Base-by-base conservation (phyloP, 1,140 invertebrate genomes). In the Galendromus occidentalis region DNA sequence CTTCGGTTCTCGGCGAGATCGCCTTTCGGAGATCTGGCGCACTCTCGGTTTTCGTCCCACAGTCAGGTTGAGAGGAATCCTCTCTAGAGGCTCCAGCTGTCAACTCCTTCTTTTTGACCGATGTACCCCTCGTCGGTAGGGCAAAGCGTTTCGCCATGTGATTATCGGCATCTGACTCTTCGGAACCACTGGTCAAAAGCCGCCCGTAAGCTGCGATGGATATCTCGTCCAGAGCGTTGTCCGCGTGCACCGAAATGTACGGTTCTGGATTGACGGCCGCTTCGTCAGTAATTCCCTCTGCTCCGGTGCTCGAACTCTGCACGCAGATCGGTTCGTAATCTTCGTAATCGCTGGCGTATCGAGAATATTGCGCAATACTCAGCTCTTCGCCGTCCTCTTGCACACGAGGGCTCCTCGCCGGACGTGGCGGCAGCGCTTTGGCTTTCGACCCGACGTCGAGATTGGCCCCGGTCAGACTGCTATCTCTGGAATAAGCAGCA, bases 191-290 rank as follows among this genome's bases (percentile, higher is more conserved):
- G 25, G 51, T 33, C 17, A 29, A 22, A 6, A 39, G 33, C 25
- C 20, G 12, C 25, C 51, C 33, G 25, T 59, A 59, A 4, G 51
- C 51, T 33, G 25, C 51, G 5, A 59, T 59, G 1, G 51, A 59
- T 22, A 59, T 20, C 33, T 59, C 51, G 33, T 59, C 51, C 51
- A 59, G 25, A 12, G 51, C 51, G 51, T 33, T 59, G 51, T 59
- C 51, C 14, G 51, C 25, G 2, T 59, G 51, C 33, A 59, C n/a
- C 2, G 51, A 25, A 29, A 59, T 25, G 51, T 59, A 59, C 14
- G 51, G 51, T 25, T 29, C 25, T 14, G 22, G 33, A 14, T 33
- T 22, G 51, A 9, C 51, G 2, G 25, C 25, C 14, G 51, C 20
- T 14, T 14, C 1, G 22, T 22, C 25, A 22, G 33, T 47, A 7